Base-by-base conservation (phyloP, 2,113 vertebrate species). In the Thunnus maccoyii region DNA sequence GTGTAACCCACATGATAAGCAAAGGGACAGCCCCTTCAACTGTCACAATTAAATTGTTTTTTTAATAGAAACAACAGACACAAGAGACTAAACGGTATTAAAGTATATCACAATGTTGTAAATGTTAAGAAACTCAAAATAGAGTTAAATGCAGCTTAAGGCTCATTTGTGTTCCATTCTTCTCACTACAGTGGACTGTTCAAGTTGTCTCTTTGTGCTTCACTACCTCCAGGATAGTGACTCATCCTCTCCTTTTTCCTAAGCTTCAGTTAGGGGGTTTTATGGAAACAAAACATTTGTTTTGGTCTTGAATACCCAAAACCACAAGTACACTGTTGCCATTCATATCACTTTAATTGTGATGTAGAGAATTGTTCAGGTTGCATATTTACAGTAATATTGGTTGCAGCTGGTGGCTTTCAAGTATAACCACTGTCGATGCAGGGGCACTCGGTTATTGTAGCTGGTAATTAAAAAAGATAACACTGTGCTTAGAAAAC, bases 161-260 rank as follows among this genome's bases (percentile, higher is more conserved):
- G 48, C 57, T 50, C 30, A 51, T 8, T 18, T 9, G 0, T 54
- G 61, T 58, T 47, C 30, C 51, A 11, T 65, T 22, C 54, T 6
- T 63, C 32, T 47, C 41, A 36, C 54, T 66, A 18, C 41, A 62
- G 14, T 7, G 36, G 44, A 25, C 60, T 57, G 18, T 9, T 9
- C 36, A 7, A 41, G 36, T 41, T 41, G 36, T 41, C 18, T 57
- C 52, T 66, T 18, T 25, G 48, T 61, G 54, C 58, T 61, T 75
- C 22, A 62, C 18, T 52, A 25, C 69, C 69, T 61, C 20, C 73
- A 70, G 69, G 64, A 78, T 50, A 78, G 56, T 76, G 78, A 88
- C 52, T 85, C 83, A 85, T 41, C 56, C 44, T 66, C 74, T 66
- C 64, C 55, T 55, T 0, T 5, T 36, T 47, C 36, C 27, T 44